Conservation (phyloP, 1,140 invertebrate species). For the Fopius arisanus region DNA sequence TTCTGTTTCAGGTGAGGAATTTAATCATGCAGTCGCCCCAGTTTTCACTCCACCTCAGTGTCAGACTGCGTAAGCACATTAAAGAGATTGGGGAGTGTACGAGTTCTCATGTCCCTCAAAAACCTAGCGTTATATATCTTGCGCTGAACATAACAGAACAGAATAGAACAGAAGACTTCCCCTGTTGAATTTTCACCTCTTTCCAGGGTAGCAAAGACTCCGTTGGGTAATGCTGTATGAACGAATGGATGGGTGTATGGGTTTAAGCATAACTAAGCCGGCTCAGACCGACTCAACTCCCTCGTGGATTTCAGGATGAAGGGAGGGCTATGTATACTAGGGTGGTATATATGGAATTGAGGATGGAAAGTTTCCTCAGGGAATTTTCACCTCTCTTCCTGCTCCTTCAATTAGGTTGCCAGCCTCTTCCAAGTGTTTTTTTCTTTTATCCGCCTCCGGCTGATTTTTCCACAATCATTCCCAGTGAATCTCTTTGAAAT, state of each 20-base stretch:
- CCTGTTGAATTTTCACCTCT: not conserved
- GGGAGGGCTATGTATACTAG: not conserved
- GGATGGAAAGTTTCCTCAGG: slow-evolving; percentile 17
- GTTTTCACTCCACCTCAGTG: not conserved
- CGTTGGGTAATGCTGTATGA: slow-evolving; percentile 2
- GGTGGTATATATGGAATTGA: slow-evolving; percentile 10
- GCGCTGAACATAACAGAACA: not conserved
- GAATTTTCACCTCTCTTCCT: slow-evolving; percentile 16
- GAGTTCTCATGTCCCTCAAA: not conserved
- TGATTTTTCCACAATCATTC: not conserved
- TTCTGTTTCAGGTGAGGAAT: slow-evolving; percentile 12
- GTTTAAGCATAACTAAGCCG: slow-evolving; percentile 41
- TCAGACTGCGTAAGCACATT: slow-evolving; percentile 11
- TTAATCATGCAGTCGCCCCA: not conserved
- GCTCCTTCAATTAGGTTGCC: slow-evolving; percentile 20
- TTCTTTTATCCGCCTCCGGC: not conserved
- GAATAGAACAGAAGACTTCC: slow-evolving; percentile 5
- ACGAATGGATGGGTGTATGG: slow-evolving; percentile 19
- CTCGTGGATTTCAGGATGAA: slow-evolving; percentile 29
- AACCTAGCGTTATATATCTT: not conserved
- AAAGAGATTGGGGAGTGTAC: slow-evolving; percentile 1
- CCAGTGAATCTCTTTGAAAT: not conserved
- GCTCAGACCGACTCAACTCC: slow-evolving; percentile 35
- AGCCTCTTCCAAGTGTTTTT: not conserved
- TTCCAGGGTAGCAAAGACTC: not conserved